A percentile compares a stretch with the other conserved stretches of the same genome.
Evolutionary conservation across 2,113 vertebrate species (phyloP).

Genomic region (Gymnorhina tibicen): DNA sequence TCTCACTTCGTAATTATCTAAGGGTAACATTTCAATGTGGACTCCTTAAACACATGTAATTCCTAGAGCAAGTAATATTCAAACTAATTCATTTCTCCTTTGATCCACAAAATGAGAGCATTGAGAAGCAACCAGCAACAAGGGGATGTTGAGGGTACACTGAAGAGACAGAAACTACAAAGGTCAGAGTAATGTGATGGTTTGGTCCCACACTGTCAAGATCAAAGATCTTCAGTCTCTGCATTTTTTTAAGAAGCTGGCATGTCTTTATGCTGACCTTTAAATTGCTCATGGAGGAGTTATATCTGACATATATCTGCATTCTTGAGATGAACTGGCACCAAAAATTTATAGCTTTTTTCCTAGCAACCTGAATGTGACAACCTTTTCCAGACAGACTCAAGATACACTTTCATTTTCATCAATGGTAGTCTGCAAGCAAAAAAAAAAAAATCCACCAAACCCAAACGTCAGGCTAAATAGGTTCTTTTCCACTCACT

Average conservation of each 20-base stretch:
- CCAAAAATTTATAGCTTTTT: not conserved
- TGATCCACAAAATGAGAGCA: not conserved
- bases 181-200: not conserved
- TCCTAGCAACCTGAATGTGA: not conserved
- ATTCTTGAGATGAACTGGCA: not conserved
- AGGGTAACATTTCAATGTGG: not conserved
- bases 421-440: not conserved
- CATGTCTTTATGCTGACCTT: not conserved
- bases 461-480: not conserved
- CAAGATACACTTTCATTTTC: not conserved
- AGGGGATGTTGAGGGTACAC: not conserved
- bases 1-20: slow-evolving; percentile 5
- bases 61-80: not conserved
- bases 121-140: not conserved
- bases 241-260: not conserved
- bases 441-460: not conserved
- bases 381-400: not conserved
- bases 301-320: not conserved
- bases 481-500: not conserved
- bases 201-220: not conserved
- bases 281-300: not conserved
- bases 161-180: not conserved
- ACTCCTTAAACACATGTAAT: not conserved
- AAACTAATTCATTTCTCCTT: not conserved
- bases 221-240: not conserved